Evolutionary conservation across 2,797 vertebrate species (phyloP), one percentile per base, ranked within the genome.

Genomic region (Sebastes minor): DNA sequence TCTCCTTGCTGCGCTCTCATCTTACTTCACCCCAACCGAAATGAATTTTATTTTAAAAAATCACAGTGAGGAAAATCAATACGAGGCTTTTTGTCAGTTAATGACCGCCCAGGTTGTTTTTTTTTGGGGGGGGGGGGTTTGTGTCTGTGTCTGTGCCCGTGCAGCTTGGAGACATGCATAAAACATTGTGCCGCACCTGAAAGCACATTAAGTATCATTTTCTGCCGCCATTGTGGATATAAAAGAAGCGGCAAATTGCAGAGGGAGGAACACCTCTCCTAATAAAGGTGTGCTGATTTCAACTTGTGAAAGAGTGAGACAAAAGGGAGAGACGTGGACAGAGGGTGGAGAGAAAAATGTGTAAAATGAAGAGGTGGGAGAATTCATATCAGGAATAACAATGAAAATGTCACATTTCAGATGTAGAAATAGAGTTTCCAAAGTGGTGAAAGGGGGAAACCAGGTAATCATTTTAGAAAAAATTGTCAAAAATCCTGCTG

Each of bases 201-300:
- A 90, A 94, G 76, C 79, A 76, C 86, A 91, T 94, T 90, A 95
- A 90, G 88, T 91, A 84, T 92, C 66, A 91, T 94, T 94, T 91
- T 90, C 83, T 71, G 73, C 74, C 22, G 76, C 82, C 84, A 85
- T 90, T 91, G 89, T 72, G 75, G 76, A 87, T 83, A 85, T 76
- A 90, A 84, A 89, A 90, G 84, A 94, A 84, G 68, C 3, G 4
- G 33, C 82, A 86, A 89, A 93, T 91, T 93, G 85, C 76, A 66
- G 76, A 64, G 60, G 82, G 82, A 88, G 88, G 88, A 66, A 73
- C 63, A 72, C 83, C 88, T 82, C 82, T 69, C 73, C 87, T 74
- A 72, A 81, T 83, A 89, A 84, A 83, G 59, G 70, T 77, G 66
- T 30, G 3, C 73, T 84, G 57, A 86, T 85, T 89, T 83, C 64